phyloP scores from a whole-genome alignment of 1,140 invertebrate genomes.

The Colletes latitarsis region DNA sequence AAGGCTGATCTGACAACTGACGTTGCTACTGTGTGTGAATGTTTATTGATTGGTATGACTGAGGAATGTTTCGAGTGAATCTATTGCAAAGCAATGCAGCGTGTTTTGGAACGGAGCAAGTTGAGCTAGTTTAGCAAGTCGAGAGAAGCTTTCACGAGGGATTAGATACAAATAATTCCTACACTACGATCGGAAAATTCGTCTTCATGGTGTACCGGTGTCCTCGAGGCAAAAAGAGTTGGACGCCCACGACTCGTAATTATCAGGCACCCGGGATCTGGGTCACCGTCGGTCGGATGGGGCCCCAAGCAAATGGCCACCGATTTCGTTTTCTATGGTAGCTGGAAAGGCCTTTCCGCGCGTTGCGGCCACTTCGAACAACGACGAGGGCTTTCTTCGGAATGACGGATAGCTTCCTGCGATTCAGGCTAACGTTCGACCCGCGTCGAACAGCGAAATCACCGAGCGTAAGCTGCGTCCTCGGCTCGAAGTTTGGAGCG shows the following conservation, averaged over 20 bases:
- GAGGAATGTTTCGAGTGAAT: no score
- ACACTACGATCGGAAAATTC: no score
- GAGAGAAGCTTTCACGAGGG: no score
- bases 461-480: conserved; percentile 28
- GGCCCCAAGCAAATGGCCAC: conserved; percentile 39
- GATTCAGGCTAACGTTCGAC: conserved; percentile 15
- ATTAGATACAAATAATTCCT: no score
- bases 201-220: no score
- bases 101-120: no score
- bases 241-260: conserved; percentile 51
- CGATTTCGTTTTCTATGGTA: conserved; percentile 58
- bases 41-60: no score
- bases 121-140: no score
- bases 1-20: no score
- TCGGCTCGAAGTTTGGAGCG: not conserved
- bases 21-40: no score
- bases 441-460: conserved; percentile 32
- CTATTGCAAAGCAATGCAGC: no score
- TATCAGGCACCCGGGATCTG: conserved; percentile 71
- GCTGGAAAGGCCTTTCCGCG: conserved; percentile 42
- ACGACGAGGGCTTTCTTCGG: conserved; percentile 46
- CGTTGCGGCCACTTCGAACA: not conserved
- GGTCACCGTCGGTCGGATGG: conserved; percentile 61
- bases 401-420: conserved; percentile 54
- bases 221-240: no score